These are phyloP conservation scores for Trichonephila inaurata DNA, from an alignment of 1,140 invertebrate genomes.

Conservation along the genomic window DNA sequence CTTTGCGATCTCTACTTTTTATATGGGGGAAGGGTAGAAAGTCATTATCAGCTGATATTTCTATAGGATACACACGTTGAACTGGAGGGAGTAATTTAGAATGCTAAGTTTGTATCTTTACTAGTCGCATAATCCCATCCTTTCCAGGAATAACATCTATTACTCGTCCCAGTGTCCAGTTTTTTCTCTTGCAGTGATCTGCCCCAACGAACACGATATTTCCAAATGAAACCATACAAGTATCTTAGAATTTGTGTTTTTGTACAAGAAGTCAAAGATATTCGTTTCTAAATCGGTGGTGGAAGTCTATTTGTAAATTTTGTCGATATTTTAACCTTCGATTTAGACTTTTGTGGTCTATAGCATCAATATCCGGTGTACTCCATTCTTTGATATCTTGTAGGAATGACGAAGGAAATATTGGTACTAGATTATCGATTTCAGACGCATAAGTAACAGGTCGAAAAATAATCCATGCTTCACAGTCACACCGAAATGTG, in stretches of 20 bases:
- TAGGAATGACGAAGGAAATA: not conserved
- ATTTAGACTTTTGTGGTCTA: constrained; percentile 1
- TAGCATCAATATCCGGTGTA: not conserved
- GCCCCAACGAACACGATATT: not conserved
- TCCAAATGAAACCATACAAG: not conserved
- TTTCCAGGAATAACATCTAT: too few species aligned
- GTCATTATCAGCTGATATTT: too few species aligned
- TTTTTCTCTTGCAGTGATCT: not conserved
- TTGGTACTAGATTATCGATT: not conserved
- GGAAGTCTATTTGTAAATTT: constrained; percentile 3
- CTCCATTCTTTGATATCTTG: constrained; percentile 35
- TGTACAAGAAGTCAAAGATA: constrained; percentile 29
- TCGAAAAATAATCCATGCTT: not conserved
- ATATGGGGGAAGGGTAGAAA: too few species aligned
- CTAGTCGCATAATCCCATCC: not conserved
- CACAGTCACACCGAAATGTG: constrained; percentile 24
- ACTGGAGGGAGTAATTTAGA: too few species aligned
- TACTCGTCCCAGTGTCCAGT: not conserved
- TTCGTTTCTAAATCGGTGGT: constrained; percentile 27
- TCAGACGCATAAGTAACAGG: constrained; percentile 5
- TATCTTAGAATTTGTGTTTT: not conserved
- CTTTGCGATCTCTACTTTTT: too few species aligned
- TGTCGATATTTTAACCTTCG: not conserved
- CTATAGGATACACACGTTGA: too few species aligned
- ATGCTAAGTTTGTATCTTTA: not conserved